Percentiles rank a stretch among this genome's conserved stretches.
These are phyloP conservation scores for Danio rerio DNA, from an alignment of 2,113 vertebrate genomes.

Conservation along the genomic window DNA sequence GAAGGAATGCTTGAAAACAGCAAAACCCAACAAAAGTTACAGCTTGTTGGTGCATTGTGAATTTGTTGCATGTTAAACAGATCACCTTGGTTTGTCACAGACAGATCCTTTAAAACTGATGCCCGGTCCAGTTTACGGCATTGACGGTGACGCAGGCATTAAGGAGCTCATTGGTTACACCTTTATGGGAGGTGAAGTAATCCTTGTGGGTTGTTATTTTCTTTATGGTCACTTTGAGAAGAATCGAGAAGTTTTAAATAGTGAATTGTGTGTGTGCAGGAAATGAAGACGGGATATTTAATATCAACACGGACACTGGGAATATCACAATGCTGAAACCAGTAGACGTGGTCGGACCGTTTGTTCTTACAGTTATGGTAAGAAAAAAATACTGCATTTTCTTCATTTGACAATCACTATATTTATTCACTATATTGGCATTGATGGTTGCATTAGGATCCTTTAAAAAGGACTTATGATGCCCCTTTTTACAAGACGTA, in stretches of 20 bases:
- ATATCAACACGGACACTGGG: constrained; percentile 70
- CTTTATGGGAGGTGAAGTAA: constrained; percentile 75
- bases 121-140: constrained; percentile 79
- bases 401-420: not conserved
- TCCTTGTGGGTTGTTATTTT: not conserved
- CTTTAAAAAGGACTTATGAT: not conserved
- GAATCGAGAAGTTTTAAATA: not conserved
- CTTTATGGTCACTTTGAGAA: not conserved
- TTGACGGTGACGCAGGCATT: constrained; percentile 81
- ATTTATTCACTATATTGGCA: not conserved
- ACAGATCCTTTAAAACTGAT: constrained; percentile 63
- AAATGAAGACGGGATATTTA: constrained; percentile 65
- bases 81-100: constrained; percentile 65
- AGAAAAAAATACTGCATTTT: constrained; percentile 45
- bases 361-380: constrained; percentile 82
- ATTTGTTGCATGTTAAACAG: not conserved
- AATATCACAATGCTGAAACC: constrained; percentile 78
- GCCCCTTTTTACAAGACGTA: too few relatives aligned
- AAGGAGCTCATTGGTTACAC: constrained; percentile 75
- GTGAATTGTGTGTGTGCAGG: constrained; percentile 65
- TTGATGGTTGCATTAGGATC: not conserved
- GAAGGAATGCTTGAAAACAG: not conserved
- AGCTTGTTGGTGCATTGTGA: not conserved
- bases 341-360: constrained; percentile 44
- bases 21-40: not conserved